Base-by-base conservation (phyloP, 2,888 invertebrate genomes). In the Macrosoma leucophasiata region DNA sequence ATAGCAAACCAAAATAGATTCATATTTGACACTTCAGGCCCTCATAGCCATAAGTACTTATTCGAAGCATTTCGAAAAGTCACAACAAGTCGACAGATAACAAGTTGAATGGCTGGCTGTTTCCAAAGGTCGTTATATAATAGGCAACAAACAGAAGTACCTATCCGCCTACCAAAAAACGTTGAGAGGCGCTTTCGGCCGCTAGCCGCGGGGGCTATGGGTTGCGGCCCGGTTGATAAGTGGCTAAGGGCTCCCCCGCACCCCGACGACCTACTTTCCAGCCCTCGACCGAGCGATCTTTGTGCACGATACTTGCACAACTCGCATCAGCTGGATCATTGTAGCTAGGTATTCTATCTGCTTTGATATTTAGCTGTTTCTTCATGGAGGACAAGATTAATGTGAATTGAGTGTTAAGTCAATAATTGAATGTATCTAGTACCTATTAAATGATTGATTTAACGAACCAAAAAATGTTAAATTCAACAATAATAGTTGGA, bases 251-350 rank as follows among this genome's bases (percentile, higher is more conserved):
- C 81, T 73, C 69, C 48, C 30, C 34, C 46, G 45, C 44, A 30
- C 57, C 51, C 48, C 54, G 42, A 35, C 46, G 59, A 56, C 59
- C 59, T 45, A 59, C 46, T 49, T 57, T 40, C n/a, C 68, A 62
- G 58, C 65, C 68, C 64, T 62, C 70, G 74, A 72, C 74, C 74
- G 71, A 62, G 64, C 76, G 77, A 79, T 81, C 79, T 79, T 76
- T 78, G 76, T 71, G 76, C 74, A 68, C 63, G 64, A 58, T 66
- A 73, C 77, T 81, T 81, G 79, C 78, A 79, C 79, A 79, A 79
- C 75, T 60, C 58, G 39, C 60, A 81, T 79, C 79, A 81, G 78
- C 77, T 78, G 78, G 71, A 73, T 70, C 71, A 75, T 74, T 72
- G 62, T n/a, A n/a, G n/a, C n/a, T 64, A 61, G 55, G 52, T 62